Evolutionary conservation across 2,888 invertebrate species (phyloP).

Genomic region (Chloroclystis v-ata): DNA sequence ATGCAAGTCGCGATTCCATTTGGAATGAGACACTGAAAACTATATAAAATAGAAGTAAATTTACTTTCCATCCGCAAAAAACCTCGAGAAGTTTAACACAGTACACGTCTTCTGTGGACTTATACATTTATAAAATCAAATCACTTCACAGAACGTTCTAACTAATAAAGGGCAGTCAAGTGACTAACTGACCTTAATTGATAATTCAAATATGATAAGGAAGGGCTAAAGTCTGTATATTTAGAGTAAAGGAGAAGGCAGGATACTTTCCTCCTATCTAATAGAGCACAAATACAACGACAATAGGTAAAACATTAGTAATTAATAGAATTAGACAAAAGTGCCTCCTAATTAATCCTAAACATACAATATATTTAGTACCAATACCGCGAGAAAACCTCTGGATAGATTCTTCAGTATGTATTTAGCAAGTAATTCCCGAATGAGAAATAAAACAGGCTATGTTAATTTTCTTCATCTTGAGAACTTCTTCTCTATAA

Average conservation of each 20-base stretch:
- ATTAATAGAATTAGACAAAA: too few relatives aligned
- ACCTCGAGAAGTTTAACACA: slow-evolving; percentile 41
- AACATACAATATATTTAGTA: too few relatives aligned
- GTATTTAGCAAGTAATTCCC: too few relatives aligned
- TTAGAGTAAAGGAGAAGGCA: slow-evolving; percentile 13
- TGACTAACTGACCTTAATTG: slow-evolving; percentile 21
- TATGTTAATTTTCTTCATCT: too few relatives aligned
- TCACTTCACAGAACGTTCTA: slow-evolving; percentile 11
- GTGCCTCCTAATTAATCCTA: too few relatives aligned
- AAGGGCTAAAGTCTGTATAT: slow-evolving; percentile 12
- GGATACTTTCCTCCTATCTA: slow-evolving; percentile 9
- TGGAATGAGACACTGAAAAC: too few relatives aligned
- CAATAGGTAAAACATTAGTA: too few relatives aligned
- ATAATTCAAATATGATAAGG: slow-evolving; percentile 14
- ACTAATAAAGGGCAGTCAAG: slow-evolving; percentile 18
- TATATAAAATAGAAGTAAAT: slow-evolving; percentile 26
- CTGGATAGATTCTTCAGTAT: too few relatives aligned
- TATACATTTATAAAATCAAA: slow-evolving; percentile 31
- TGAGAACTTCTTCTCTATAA: too few relatives aligned
- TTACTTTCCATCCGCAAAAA: slow-evolving; percentile 45
- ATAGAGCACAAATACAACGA: neutral
- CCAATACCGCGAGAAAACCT: too few relatives aligned
- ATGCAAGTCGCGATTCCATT: too few relatives aligned
- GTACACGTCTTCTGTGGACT: slow-evolving; percentile 30
- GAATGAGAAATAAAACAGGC: too few relatives aligned